Evolutionary conservation across 2,113 vertebrate species (phyloP).

Genomic region (Myodes glareolus): DNA sequence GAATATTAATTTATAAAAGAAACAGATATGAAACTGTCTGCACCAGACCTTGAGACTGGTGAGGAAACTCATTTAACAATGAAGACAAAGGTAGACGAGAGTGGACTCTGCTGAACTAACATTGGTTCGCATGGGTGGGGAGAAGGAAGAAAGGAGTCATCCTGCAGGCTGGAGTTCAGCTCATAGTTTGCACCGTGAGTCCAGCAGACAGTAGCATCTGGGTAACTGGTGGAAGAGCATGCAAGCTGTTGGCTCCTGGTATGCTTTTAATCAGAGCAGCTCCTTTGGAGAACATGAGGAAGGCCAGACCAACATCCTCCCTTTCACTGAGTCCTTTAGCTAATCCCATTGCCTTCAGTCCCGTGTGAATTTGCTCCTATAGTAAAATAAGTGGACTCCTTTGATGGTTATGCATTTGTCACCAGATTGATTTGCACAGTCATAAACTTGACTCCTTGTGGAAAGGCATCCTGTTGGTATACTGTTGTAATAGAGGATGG

Average conservation of each 20-base stretch:
- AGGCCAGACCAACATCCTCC: background rate
- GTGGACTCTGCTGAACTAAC: background rate
- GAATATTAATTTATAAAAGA: background rate
- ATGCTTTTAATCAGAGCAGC: background rate
- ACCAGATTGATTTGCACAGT: background rate
- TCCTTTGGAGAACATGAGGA: background rate
- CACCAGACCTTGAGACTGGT: background rate
- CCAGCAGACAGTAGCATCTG: background rate
- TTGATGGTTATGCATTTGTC: background rate
- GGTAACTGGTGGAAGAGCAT: background rate
- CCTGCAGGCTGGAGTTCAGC: background rate
- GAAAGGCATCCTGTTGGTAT: background rate
- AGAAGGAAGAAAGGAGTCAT: background rate
- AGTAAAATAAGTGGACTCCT: background rate
- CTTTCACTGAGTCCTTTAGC: background rate
- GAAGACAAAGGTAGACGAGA: background rate
- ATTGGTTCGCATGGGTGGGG: too few species aligned
- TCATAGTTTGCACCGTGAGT: accelerated
- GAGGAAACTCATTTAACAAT: background rate
- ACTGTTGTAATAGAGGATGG: background rate
- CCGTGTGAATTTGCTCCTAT: background rate
- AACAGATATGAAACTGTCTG: background rate
- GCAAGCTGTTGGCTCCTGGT: background rate
- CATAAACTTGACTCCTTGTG: background rate
- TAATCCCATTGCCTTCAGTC: background rate